Base-by-base conservation (phyloP, 2,888 invertebrate species). In the Bellardia bayeri region DNA sequence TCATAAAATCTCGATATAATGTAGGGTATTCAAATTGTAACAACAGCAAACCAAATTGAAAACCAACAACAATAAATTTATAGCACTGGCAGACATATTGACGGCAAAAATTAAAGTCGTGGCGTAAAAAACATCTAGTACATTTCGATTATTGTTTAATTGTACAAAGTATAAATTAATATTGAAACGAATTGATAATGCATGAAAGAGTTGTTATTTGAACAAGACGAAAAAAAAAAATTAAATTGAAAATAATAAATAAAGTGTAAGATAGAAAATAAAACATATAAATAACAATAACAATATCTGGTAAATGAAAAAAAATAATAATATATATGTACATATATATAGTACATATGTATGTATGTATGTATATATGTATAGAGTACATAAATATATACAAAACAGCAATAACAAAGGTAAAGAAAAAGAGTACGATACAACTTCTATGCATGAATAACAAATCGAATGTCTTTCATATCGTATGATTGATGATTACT, bases 71-170 rank as follows among this genome's bases (percentile, higher is more conserved):
- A 61, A 78, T 87, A 68, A 81, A 72, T 78, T 83, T 81, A 68
- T 78, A 83, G 83, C 71, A 83, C 64, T 51, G 23, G 76, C 87
- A 87, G 87, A 87, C 87, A 84, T 68, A 81, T 87, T 87, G 87
- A 87, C 87, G 87, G 87, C 87, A 84, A 81, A 81, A 84, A 84
- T 68, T 78, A 37, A 87, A 87, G 81, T 87, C 75, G 72, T 78
- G 72, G 14, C 76, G 81, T 81, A 81, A 87, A 51, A 80, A 76
- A 49, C 16, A 54, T 61, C 37, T 37, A 49, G 69, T 63, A 76
- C 42, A 66, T 76, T 71, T 63, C 61, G 23, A 64, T 74, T 74
- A 82, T 58, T 82, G 40, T 82, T 74, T 82, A 66, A 82, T 75
- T 82, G 63, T 85, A 71, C 81, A 51, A 63, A 56, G 45, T 54